Evolutionary conservation across 2,888 invertebrate genomes (phyloP).

Genomic region (Balanococcus diminutus): DNA sequence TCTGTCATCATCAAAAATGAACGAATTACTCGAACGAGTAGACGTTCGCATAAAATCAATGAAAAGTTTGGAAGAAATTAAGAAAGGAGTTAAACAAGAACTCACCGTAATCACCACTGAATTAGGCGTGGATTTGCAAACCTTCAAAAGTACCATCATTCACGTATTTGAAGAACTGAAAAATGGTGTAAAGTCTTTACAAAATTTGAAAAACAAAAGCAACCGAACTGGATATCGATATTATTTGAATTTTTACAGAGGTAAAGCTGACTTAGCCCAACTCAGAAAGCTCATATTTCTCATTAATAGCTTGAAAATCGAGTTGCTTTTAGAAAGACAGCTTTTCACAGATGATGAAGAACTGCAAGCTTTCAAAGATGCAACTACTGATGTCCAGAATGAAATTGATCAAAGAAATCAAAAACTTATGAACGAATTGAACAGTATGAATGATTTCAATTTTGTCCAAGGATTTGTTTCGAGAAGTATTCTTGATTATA

Average conservation of each 20-base stretch:
- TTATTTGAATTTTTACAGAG: conserved; percentile 41
- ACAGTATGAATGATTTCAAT: not conserved
- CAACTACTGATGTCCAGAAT: not conserved
- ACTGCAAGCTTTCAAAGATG: not conserved
- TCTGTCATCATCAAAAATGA: conserved; percentile 34
- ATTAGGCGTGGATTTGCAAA: conserved; percentile 16
- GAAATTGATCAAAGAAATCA: not conserved
- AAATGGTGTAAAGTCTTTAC: conserved; percentile 37
- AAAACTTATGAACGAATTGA: not conserved
- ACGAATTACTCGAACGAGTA: not conserved
- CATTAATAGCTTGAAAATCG: conserved; percentile 37
- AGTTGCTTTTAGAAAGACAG: conserved; percentile 23
- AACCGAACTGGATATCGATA: conserved; percentile 45
- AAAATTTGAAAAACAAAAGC: conserved; percentile 42
- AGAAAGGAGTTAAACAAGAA: conserved; percentile 25
- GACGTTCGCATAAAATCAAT: not conserved
- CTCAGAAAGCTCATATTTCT: conserved; percentile 17
- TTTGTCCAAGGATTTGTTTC: conserved; percentile 2
- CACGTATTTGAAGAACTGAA: conserved; percentile 35
- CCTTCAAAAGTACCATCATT: not conserved
- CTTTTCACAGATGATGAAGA: not conserved
- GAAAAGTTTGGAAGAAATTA: not conserved
- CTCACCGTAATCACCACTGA: not conserved
- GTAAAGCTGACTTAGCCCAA: conserved; percentile 26
- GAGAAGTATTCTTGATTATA: not conserved